These are phyloP conservation scores for Ciconia maguari DNA, from an alignment of 2,113 vertebrate species.

Conservation along the genomic window DNA sequence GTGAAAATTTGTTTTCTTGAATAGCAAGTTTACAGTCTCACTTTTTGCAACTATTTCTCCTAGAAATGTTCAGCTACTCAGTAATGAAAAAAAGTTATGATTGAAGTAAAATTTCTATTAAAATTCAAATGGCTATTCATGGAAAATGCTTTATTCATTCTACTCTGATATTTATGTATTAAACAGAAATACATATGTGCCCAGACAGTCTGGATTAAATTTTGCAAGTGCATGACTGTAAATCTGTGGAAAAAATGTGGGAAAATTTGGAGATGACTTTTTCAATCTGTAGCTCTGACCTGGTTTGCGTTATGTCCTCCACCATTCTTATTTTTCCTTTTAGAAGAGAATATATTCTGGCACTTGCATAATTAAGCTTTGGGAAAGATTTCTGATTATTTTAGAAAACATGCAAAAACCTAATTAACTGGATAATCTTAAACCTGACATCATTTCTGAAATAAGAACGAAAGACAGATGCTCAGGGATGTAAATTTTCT, in stretches of 20 bases:
- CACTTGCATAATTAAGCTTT: neutral
- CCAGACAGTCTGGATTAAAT: neutral
- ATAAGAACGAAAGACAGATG: neutral
- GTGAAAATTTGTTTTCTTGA: neutral
- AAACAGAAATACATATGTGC: neutral
- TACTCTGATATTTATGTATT: conserved; percentile 24
- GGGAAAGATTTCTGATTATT: neutral
- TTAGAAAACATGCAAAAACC: neutral
- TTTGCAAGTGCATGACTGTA: neutral
- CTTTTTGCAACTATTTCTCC: neutral
- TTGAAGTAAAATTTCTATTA: conserved; percentile 31
- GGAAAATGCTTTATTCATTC: conserved; percentile 33
- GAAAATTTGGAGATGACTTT: neutral
- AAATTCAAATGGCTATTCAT: conserved; percentile 27
- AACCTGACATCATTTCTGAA: neutral
- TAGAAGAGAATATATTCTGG: neutral
- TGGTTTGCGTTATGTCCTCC: neutral
- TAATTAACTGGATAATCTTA: neutral
- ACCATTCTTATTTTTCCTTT: neutral
- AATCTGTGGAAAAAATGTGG: neutral
- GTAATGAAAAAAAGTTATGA: neutral
- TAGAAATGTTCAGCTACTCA: neutral
- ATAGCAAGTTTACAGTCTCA: neutral
- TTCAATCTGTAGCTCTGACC: neutral
- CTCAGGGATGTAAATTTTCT: neutral